These are phyloP conservation scores for Trogon surrucura DNA, from an alignment of 2,113 vertebrate species.

Conservation along the genomic window DNA sequence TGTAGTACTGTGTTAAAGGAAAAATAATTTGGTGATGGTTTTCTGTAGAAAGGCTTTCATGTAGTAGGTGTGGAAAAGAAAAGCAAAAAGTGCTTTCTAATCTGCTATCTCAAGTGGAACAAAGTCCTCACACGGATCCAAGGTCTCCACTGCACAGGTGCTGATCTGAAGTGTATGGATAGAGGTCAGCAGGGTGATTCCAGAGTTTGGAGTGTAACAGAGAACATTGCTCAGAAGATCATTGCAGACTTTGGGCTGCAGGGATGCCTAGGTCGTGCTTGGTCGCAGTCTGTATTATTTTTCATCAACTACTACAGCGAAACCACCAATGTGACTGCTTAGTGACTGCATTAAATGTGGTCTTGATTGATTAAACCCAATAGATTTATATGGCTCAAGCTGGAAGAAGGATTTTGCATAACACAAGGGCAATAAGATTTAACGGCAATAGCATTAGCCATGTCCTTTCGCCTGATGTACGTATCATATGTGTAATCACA, in stretches of 20 bases:
- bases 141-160: background rate
- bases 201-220: background rate
- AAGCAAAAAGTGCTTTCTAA: background rate
- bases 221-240: background rate
- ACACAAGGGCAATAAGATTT: background rate
- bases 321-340: background rate
- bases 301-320: background rate
- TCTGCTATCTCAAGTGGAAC: background rate
- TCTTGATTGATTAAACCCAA: background rate
- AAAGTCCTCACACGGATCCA: background rate
- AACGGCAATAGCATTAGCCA: background rate
- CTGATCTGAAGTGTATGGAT: background rate
- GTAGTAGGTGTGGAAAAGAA: rapidly evolving
- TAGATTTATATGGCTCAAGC: background rate
- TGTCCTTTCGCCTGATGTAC: background rate
- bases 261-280: background rate
- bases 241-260: background rate
- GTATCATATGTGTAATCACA: background rate
- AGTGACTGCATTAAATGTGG: background rate
- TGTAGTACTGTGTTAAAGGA: background rate
- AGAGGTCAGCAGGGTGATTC: background rate
- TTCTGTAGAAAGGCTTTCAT: background rate
- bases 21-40: background rate
- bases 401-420: background rate
- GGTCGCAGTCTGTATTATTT: background rate